A percentile compares a stretch with the other conserved stretches of the same genome.
Evolutionary conservation across 1,140 invertebrate species (phyloP).

Genomic region (Neodiprion lecontei): DNA sequence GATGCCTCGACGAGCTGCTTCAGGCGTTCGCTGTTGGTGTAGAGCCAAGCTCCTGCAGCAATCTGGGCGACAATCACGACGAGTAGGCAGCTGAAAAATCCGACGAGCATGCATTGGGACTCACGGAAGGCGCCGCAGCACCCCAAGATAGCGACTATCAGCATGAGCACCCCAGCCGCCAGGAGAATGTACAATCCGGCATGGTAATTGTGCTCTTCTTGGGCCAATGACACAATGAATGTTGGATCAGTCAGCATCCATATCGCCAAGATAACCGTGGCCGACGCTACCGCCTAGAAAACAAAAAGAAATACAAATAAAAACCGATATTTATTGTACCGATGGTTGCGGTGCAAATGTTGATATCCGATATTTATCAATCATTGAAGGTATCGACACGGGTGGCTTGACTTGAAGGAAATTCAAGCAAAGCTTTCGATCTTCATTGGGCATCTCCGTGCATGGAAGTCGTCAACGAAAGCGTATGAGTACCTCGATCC

Average conservation of each 20-base stretch:
- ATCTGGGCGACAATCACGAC: constrained; percentile 82
- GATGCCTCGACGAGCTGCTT: constrained; percentile 68
- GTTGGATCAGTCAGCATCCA: constrained; percentile 82
- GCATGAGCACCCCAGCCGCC: constrained; percentile 78
- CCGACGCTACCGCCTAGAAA: constrained; percentile 77
- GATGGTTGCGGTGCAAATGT: no score
- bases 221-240: constrained; percentile 73
- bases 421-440: no score
- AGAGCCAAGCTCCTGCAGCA: constrained; percentile 76
- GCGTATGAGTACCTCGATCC: no score
- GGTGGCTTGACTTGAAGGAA: no score
- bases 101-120: constrained; percentile 84
- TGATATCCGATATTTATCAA: no score
- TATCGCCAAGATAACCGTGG: constrained; percentile 70
- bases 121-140: constrained; percentile 90
- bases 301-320: constrained; percentile 33
- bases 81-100: constrained; percentile 78
- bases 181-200: constrained; percentile 80
- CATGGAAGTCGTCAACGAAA: no score
- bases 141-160: constrained; percentile 87
- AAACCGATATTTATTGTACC: neutral
- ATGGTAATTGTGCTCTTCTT: constrained; percentile 73
- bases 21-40: constrained; percentile 71
- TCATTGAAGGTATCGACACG: no score
- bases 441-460: no score